Base-by-base conservation (phyloP, 1,140 invertebrate genomes). In the Mycetomoellerius zeteki region DNA sequence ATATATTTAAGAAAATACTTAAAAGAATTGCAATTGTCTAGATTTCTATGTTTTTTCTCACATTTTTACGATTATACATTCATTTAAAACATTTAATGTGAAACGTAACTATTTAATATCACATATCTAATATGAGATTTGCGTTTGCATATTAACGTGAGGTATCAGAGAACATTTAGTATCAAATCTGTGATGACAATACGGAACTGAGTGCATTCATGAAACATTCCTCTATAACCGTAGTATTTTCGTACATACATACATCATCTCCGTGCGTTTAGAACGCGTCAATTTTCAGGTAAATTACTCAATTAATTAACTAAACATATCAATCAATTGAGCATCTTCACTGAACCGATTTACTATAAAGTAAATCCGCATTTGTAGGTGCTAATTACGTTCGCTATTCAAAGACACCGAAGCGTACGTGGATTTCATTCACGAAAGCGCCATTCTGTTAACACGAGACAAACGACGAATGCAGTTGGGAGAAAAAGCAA, bases 231-330 rank as follows among this genome's bases (percentile, higher is more conserved):
- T 52, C 60, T 67, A 52, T 43, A 16, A 65, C 19, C 47, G 12
- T 43, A 80, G 14, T 37, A 67, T 80, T 67, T 80, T 67, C 27
- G 7, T 56, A 47, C 10, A 19, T 33, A 43, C 37, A 43, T 43
- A 43, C 10, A 43, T 43, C 37, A 24, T 50, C 43, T 4, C 14
- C 6, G n/a, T 27, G 4, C 33, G 4, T 30, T 81, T 24, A 54
- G 19, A 56, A 21, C 16, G 12, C 0, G 16, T 8, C 50, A 27
- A 71, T n/a, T 71, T 43, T 52, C 50, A 30, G 12, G 5, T n/a
- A 81, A 81, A 71, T 81, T 56, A 81, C 16, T 56, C 33, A 21
- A 43, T 71, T 71, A 69, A 69, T 81, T 69, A 58, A 71, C 64
- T 71, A 58, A 71, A 71, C 33, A 58, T 71, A 81, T 21, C 64